Evolutionary conservation across 2,888 invertebrate species (phyloP).

Genomic region (Cepaea hortensis): DNA sequence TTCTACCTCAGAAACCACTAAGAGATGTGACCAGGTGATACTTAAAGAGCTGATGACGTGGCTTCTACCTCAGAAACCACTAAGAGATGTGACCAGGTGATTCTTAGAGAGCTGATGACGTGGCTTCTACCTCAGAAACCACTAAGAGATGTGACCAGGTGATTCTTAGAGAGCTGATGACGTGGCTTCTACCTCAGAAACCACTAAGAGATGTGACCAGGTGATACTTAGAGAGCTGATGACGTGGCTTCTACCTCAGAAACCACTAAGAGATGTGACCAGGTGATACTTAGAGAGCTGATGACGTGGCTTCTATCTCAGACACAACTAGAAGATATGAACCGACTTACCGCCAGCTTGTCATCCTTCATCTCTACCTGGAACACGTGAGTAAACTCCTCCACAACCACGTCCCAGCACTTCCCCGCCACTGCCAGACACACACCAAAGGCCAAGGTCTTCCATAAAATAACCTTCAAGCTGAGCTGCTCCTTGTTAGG

Average conservation of each 20-base stretch:
- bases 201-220: too few species aligned
- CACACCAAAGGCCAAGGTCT: constrained; percentile 60
- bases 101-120: too few species aligned
- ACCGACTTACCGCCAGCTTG: not conserved
- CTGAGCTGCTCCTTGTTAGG: constrained; percentile 48
- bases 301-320: not conserved
- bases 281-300: not conserved
- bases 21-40: too few species aligned
- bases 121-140: too few species aligned
- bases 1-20: too few species aligned
- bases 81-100: too few species aligned
- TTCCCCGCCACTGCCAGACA: constrained; percentile 60
- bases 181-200: too few species aligned
- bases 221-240: not conserved
- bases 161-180: too few species aligned
- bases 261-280: not conserved
- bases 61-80: too few species aligned
- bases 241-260: not conserved
- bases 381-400: constrained; percentile 57
- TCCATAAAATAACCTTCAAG: constrained; percentile 62
- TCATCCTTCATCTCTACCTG: constrained; percentile 47
- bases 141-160: too few species aligned
- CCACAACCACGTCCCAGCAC: constrained; percentile 64
- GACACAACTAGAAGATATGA: not conserved
- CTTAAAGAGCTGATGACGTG: too few species aligned